Evolutionary conservation across 2,888 invertebrate genomes (phyloP).

Genomic region (Subacronicta megacephala): DNA sequence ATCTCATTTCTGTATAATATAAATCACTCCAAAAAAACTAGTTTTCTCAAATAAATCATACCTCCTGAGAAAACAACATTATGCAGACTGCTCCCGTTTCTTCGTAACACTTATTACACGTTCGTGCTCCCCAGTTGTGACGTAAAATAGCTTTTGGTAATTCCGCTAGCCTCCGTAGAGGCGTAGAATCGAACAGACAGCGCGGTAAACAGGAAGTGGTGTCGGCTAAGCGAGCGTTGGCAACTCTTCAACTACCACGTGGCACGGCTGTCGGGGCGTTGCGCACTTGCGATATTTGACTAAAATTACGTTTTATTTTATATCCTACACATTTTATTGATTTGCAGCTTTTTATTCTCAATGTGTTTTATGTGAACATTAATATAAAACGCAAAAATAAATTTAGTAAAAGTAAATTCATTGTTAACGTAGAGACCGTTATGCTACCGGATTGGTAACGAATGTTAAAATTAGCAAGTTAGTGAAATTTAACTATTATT

Average conservation of each 20-base stretch:
- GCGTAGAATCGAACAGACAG: conserved; percentile 67
- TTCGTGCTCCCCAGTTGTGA: conserved; percentile 46
- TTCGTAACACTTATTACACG: conserved; percentile 36
- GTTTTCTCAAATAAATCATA: conserved; percentile 19
- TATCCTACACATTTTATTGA: conserved; percentile 16
- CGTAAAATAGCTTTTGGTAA: conserved; percentile 63
- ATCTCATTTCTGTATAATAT: conserved; percentile 1
- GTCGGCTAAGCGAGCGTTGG: conserved; percentile 77
- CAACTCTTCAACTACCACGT: conserved; percentile 83
- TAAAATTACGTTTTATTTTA: conserved; percentile 41
- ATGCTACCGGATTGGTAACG: conserved; percentile 20
- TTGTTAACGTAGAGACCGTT: not conserved
- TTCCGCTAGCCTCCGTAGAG: conserved; percentile 58
- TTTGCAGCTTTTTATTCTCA: conserved; percentile 2
- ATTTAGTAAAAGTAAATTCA: not conserved
- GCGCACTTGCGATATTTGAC: conserved; percentile 53
- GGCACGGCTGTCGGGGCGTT: conserved; percentile 59
- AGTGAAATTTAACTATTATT: conserved; percentile 36
- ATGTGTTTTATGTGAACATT: not conserved
- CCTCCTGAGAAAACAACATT: conserved; percentile 20
- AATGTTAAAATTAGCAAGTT: conserved; percentile 36
- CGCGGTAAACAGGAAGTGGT: conserved; percentile 84
- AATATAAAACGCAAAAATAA: not conserved
- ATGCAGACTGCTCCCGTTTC: conserved; percentile 27
- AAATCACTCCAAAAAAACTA: not conserved